phyloP scores from a whole-genome alignment of 2,113 vertebrate species.

The Heliornis fulica region DNA sequence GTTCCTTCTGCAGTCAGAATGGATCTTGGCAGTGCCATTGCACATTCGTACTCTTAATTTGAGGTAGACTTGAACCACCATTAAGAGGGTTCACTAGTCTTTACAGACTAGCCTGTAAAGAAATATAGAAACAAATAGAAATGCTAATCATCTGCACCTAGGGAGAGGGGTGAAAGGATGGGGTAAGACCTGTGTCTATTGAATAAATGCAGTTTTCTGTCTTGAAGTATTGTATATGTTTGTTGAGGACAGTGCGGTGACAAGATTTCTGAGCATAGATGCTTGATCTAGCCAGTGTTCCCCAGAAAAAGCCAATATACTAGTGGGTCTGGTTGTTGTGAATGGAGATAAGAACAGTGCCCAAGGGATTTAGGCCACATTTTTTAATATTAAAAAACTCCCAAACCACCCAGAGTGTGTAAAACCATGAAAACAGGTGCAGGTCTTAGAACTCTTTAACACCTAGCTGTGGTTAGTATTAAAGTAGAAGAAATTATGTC shows the following conservation, averaged over 20 bases:
- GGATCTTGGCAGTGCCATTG: not conserved
- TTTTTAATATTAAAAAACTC: not conserved
- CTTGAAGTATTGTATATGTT: not conserved
- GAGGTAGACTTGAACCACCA: not conserved
- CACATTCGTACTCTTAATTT: not conserved
- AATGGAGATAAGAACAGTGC: not conserved
- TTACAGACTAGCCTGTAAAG: not conserved
- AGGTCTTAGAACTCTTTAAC: not conserved
- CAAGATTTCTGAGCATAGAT: not conserved
- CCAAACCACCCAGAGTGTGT: not conserved
- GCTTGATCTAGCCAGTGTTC: not conserved
- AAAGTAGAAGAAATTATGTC: not conserved
- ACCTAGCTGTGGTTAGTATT: not conserved
- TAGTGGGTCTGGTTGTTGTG: not conserved
- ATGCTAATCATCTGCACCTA: not conserved
- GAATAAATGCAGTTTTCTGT: not conserved
- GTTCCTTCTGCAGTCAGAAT: not conserved
- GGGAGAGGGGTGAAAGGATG: not conserved
- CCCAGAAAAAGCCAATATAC: not conserved
- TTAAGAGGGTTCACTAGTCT: not conserved
- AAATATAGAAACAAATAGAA: not conserved
- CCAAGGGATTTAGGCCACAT: not conserved
- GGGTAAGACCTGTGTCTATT: not conserved
- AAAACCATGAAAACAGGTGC: not conserved
- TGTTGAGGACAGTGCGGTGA: accelerated